A percentile compares a stretch with the other conserved stretches of the same genome.
Conservation (phyloP, 1,140 invertebrate species). For the Trichonephila clavipes region DNA sequence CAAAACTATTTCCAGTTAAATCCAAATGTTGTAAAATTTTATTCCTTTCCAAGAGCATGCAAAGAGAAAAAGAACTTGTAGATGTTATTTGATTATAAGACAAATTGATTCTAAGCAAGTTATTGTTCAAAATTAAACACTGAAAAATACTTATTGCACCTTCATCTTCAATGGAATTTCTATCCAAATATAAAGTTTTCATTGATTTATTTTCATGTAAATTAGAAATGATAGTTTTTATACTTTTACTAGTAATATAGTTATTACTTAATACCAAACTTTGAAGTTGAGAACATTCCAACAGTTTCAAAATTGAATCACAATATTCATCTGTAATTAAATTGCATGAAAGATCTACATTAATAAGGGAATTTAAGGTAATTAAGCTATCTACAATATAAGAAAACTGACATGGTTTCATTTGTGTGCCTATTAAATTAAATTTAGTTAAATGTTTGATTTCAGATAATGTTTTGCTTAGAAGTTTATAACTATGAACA, state of each 20-base stretch:
- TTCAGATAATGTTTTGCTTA: background rate
- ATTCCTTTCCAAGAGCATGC: conserved; percentile 1
- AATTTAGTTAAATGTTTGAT: conserved; percentile 22
- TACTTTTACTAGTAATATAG: background rate
- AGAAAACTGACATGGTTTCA: background rate
- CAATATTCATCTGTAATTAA: conserved; percentile 38
- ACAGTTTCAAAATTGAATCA: conserved; percentile 12
- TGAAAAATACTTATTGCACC: background rate
- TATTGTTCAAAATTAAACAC: background rate
- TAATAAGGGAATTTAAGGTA: background rate
- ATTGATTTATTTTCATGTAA: conserved; percentile 11
- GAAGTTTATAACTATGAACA: background rate
- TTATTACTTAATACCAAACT: conserved; percentile 24
- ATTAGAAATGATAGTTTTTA: background rate
- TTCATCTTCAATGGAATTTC: conserved; percentile 49
- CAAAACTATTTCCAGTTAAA: conserved; percentile 38
- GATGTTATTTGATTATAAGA: conserved; percentile 23
- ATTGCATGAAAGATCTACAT: conserved; percentile 42
- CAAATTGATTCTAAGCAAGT: conserved; percentile 4
- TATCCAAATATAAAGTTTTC: background rate
- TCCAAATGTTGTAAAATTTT: conserved; percentile 17
- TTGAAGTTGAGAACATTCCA: background rate
- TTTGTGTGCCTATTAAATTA: background rate
- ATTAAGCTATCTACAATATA: background rate
- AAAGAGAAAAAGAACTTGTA: background rate